Base-by-base conservation (phyloP, 2,797 vertebrate species). In the Trachops cirrhosus region DNA sequence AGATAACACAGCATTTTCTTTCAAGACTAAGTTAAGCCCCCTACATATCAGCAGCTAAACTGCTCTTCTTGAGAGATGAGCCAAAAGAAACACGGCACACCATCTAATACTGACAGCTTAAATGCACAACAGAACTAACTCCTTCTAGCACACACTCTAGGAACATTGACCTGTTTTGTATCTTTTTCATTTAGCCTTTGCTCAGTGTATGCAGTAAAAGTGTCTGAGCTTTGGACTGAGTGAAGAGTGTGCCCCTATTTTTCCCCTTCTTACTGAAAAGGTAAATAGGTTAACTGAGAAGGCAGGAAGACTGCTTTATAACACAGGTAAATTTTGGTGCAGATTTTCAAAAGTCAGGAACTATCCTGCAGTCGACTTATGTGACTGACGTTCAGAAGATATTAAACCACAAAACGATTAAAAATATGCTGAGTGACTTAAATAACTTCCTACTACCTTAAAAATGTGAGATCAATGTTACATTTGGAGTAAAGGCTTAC, bases 401-500 rank as follows among this genome's bases (percentile, higher is more conserved):
- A 85, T 79, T 41, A 93, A 96, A 71, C 41, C 64, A 75, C 74
- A 92, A 93, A 93, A 62, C 2, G 9, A 87, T 26, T 67, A 87
- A 95, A 57, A 59, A 29, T 83, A 88, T 57, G 29, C 34, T 89
- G 34, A 91, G 41, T 80, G 46, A 78, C 79, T 78, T 52, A 50
- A 96, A 77, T 93, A 93, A 79, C 37, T 93, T 79, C 75, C 21
- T 77, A 68, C 24, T 62, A 77, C 41, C 84, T 50, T 89, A 44
- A 73, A 88, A 86, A 79, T 62, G 77, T 34, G 52, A 94, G 52
- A 77, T 78, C 16, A n/a, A n/a, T 39, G 18, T 91, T 86, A 77
- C 24, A 89, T 67, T n/a, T 79, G 83, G 59, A 94, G 91, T 50
- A n/a, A 89, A 87, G 73, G 70, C 52, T 95, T 71, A 93, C 50